A percentile compares a stretch with the other conserved stretches of the same genome.
Evolutionary conservation across 2,113 vertebrate species (phyloP).

Genomic region (Gyps fulvus): DNA sequence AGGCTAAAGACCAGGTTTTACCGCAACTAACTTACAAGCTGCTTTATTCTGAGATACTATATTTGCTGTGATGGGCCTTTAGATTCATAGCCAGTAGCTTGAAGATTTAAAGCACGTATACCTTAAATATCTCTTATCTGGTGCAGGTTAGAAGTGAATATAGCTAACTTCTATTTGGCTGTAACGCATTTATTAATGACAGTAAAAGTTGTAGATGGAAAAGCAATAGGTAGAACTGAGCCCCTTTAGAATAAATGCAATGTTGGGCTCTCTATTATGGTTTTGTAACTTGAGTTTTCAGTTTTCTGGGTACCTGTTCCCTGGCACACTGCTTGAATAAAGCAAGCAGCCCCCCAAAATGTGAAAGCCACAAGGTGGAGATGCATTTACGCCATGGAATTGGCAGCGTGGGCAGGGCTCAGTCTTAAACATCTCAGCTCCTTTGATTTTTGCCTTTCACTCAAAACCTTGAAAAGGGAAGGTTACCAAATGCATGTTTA

Average conservation of each 20-base stretch:
- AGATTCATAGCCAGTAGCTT: background rate
- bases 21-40: background rate
- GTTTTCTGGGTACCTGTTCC: background rate
- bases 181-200: slow-evolving; percentile 17
- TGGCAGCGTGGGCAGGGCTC: background rate
- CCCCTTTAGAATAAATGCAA: background rate
- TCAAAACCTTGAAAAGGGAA: slow-evolving; percentile 38
- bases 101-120: background rate
- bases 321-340: background rate
- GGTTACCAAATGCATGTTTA: slow-evolving; percentile 74
- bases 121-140: slow-evolving; percentile 18
- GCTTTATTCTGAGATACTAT: background rate
- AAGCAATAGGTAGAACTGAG: background rate
- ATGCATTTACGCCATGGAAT: background rate
- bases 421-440: background rate
- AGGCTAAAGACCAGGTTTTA: slow-evolving; percentile 19
- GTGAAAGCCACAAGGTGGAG: background rate
- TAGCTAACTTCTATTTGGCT: slow-evolving; percentile 11
- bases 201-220: slow-evolving; percentile 7
- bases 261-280: background rate
- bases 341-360: background rate
- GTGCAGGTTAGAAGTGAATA: slow-evolving; percentile 8
- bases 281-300: background rate
- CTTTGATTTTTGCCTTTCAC: slow-evolving; percentile 20
- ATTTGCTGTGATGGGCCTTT: slow-evolving; percentile 3